Evolutionary conservation across 2,888 invertebrate genomes (phyloP).

Genomic region (Volucella bombylans): DNA sequence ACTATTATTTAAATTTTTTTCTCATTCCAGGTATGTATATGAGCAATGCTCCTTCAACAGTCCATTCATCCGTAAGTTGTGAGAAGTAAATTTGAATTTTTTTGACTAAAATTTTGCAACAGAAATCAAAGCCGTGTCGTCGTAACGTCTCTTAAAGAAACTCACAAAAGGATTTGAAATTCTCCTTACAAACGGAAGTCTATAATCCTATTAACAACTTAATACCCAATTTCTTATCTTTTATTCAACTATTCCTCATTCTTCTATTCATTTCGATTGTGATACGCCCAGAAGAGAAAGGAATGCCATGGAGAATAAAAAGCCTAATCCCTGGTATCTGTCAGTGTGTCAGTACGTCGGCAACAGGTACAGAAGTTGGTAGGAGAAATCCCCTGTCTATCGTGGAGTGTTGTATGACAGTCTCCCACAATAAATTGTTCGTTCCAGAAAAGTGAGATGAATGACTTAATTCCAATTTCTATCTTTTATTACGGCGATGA

Average conservation of each 20-base stretch:
- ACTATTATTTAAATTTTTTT: not conserved
- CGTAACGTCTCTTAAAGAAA: not conserved
- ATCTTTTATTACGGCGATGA: not conserved
- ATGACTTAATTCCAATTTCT: slow-evolving; percentile 33
- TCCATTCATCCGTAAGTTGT: too few species aligned
- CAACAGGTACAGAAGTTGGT: slow-evolving; percentile 1
- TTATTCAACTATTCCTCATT: slow-evolving; percentile 20
- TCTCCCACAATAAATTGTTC: slow-evolving; percentile 19
- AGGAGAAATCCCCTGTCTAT: not conserved
- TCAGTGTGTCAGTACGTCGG: slow-evolving; percentile 7
- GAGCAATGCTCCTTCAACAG: not conserved
- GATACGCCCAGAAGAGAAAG: slow-evolving; percentile 25
- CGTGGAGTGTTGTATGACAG: slow-evolving; percentile 8
- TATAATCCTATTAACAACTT: slow-evolving; percentile 58
- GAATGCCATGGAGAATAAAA: not conserved
- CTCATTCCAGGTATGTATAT: slow-evolving; percentile 52
- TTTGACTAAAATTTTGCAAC: slow-evolving; percentile 12
- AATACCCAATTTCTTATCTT: slow-evolving; percentile 61
- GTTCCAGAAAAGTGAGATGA: slow-evolving; percentile 1
- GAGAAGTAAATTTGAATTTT: not conserved
- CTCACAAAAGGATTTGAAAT: not conserved
- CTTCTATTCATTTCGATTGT: slow-evolving; percentile 20
- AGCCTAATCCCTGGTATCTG: slow-evolving; percentile 32
- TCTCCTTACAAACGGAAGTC: slow-evolving; percentile 45
- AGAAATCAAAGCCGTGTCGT: not conserved